Base-by-base conservation (phyloP, 2,113 vertebrate genomes). In the Pagrus major region DNA sequence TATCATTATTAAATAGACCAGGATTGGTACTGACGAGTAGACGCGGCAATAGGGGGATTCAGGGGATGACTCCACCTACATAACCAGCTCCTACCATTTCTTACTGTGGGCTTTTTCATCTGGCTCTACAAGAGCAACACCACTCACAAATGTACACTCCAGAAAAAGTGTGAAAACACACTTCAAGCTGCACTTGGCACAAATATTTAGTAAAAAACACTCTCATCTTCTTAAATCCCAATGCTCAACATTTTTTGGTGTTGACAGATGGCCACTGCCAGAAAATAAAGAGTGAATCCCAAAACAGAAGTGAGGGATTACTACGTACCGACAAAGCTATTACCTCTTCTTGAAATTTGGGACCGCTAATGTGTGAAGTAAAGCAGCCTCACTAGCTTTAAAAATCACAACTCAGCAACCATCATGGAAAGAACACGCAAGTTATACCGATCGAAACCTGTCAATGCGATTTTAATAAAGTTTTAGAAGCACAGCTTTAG, bases 1-100 rank as follows among this genome's bases (percentile, higher is more conserved):
- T 75, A 86, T 87, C 71, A 41, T 42, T 51, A 78, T 68, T 65
- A 76, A 84, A 86, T n/a, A 80, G 33, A 67, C 70, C 56, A 47
- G 71, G 51, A 66, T 64, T 59, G 68, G 80, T 44, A 49, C 69
- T n/a, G 77, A 70, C 67, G 78, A 23, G 70, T 9, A 63, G 67
- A 84, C 80, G 33, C 16, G 64, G 60, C 80, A 76, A n/a, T 4
- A 5, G 69, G 47, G 46, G 51, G 37, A 72, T 49, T 63, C 42
- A 6, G 54, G 25, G 58, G 41, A 42, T 8, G 7, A 27, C 55
- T 71, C 42, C 21, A 71, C 55, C 59, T 33, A 61, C 41, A 56
- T 65, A 81, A 71, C 37, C 42, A 41, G 52, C 60, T 66, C 33
- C 20, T 55, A 23, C 12, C 49, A 21, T 37, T 16, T 46, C 44